These are phyloP conservation scores for Actinia tenebrosa DNA, from an alignment of 64 coral and sea anemone genomes.

Conservation along the genomic window DNA sequence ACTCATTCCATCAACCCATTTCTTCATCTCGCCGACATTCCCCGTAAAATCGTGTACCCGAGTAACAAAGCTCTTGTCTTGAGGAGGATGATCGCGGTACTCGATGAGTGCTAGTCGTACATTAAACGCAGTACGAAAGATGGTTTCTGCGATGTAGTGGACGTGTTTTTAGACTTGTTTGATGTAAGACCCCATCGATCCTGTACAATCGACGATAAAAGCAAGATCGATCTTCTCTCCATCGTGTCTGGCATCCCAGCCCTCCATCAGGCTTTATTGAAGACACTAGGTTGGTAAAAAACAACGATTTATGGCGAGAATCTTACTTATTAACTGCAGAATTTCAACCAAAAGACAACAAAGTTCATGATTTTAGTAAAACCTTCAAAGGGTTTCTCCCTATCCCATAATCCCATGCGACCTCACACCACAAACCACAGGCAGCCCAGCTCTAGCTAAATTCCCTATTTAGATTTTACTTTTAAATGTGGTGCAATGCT, in stretches of 20 bases:
- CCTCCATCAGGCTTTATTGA: slow-evolving; percentile 11
- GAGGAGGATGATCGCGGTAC: slow-evolving; percentile 87
- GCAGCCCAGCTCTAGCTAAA: neutral
- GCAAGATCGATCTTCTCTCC: slow-evolving; percentile 77
- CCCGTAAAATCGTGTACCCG: slow-evolving; percentile 67
- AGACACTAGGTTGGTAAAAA: neutral
- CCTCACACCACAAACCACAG: neutral
- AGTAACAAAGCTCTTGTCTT: slow-evolving; percentile 60
- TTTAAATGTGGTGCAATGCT: too few species aligned
- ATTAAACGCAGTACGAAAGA: slow-evolving; percentile 76
- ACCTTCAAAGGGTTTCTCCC: neutral
- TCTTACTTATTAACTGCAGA: neutral
- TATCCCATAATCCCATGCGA: neutral
- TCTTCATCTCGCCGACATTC: slow-evolving; percentile 72
- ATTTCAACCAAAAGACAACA: neutral
- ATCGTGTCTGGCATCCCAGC: slow-evolving; percentile 77
- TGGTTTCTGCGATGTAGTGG: slow-evolving; percentile 65
- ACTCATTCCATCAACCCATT: slow-evolving; percentile 77
- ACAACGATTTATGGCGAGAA: neutral
- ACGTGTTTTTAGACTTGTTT: slow-evolving; percentile 77
- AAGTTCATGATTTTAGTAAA: too few species aligned
- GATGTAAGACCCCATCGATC: slow-evolving; percentile 90
- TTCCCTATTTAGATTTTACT: too few species aligned
- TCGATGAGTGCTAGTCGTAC: slow-evolving; percentile 71
- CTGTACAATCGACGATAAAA: slow-evolving; percentile 93